phyloP scores from a whole-genome alignment of 2,797 vertebrate species.

The Setipinna tenuifilis region DNA sequence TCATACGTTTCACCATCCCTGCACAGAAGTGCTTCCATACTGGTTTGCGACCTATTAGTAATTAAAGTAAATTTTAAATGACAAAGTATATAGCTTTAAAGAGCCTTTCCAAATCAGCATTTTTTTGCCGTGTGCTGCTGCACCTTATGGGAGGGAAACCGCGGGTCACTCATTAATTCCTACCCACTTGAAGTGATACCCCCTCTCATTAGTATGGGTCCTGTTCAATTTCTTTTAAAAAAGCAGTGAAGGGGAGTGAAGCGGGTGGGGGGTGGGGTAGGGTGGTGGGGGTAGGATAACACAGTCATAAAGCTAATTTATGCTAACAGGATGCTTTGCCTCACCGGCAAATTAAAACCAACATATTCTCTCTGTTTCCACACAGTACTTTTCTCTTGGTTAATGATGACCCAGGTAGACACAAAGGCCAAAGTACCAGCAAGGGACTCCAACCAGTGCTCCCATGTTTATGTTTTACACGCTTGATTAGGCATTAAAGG shows the following conservation, averaged over 20 bases:
- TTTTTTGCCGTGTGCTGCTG: not conserved
- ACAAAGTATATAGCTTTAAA: constrained; percentile 7
- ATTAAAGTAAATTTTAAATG: not conserved
- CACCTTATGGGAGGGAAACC: not conserved
- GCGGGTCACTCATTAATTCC: constrained; percentile 11
- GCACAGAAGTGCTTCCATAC: not conserved
- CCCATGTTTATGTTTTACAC: not conserved
- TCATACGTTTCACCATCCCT: not conserved
- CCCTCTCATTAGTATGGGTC: constrained; percentile 42
- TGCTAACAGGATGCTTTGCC: constrained; percentile 19
- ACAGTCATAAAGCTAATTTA: constrained; percentile 46
- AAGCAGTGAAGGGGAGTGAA: not conserved
- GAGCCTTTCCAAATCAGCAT: not conserved
- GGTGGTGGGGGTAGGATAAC: not conserved
- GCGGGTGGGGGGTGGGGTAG: not conserved
- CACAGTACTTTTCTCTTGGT: not conserved
- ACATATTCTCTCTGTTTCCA: not conserved
- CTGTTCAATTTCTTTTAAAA: constrained; percentile 45
- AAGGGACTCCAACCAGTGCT: not conserved
- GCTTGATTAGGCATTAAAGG: not conserved
- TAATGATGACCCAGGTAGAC: constrained; percentile 11
- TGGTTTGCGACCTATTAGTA: not conserved
- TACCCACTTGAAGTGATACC: constrained; percentile 36
- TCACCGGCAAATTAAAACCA: constrained; percentile 21
- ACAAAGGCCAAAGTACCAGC: not conserved